phyloP scores from a whole-genome alignment of 2,888 invertebrate species.

The Oasisia sp. region DNA sequence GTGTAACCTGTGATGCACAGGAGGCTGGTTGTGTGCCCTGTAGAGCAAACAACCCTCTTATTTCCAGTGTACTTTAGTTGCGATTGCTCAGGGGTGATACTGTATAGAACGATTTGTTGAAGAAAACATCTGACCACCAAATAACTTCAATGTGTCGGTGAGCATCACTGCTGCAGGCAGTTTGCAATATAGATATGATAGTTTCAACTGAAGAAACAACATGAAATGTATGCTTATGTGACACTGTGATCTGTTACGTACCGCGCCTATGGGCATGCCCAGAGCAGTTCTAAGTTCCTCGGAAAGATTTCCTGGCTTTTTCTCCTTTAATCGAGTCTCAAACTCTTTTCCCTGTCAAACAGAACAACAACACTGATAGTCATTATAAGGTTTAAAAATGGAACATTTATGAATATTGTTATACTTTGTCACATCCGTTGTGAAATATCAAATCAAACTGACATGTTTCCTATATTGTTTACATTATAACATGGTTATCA shows the following conservation, averaged over 20 bases:
- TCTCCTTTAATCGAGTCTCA: constrained; percentile 95
- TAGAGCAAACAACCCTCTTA: no score
- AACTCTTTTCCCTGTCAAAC: constrained; percentile 86
- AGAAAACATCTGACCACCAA: background rate
- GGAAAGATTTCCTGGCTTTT: constrained; percentile 96
- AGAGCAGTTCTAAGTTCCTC: constrained; percentile 95
- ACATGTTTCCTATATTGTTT: no score
- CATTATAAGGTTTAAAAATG: background rate
- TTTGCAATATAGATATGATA: background rate
- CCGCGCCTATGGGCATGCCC: constrained; percentile 97
- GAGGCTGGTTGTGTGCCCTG: no score
- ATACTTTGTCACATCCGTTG: background rate
- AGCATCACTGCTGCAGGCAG: background rate
- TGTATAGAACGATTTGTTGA: background rate
- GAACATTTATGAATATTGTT: background rate
- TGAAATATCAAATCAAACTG: background rate
- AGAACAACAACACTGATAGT: background rate
- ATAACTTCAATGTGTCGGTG: background rate
- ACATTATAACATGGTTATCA: no score
- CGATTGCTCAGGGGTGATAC: background rate
- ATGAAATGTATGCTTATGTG: background rate
- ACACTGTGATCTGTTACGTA: constrained; percentile 43
- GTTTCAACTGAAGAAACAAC: background rate
- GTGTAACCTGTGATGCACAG: no score
- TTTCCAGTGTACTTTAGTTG: no score